phyloP scores from a whole-genome alignment of 2,888 invertebrate genomes.

The Ditula angustiorana region DNA sequence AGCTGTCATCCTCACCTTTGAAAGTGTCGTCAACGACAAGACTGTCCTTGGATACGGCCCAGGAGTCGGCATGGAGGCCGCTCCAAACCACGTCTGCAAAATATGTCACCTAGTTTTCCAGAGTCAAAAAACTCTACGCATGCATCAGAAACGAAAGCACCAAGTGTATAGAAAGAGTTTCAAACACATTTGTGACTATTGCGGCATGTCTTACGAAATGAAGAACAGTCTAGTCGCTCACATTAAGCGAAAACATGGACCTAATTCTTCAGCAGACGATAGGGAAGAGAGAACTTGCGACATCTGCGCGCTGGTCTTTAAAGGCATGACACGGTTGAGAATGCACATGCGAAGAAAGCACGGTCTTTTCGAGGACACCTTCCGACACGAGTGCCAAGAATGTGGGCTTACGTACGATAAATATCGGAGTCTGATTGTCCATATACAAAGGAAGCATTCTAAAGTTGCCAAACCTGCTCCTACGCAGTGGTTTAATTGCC shows the following conservation, averaged over 20 bases:
- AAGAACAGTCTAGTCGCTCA: conserved; percentile 76
- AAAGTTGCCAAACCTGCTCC: conserved; percentile 54
- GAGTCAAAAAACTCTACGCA: conserved; percentile 64
- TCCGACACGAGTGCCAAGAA: conserved; percentile 67
- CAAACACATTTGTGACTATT: conserved; percentile 70
- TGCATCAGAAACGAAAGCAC: conserved; percentile 75
- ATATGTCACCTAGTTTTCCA: conserved; percentile 77
- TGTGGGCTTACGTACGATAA: conserved; percentile 78
- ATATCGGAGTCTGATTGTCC: conserved; percentile 71
- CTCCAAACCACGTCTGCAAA: conserved; percentile 63
- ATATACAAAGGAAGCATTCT: conserved; percentile 71
- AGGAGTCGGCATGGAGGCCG: conserved; percentile 34
- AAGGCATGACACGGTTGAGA: conserved; percentile 68
- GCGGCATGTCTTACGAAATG: conserved; percentile 74
- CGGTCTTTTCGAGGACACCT: conserved; percentile 69
- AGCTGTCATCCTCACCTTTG: conserved; percentile 70
- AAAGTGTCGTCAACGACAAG: conserved; percentile 66
- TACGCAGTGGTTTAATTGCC: conserved; percentile 70
- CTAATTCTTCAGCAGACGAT: conserved; percentile 62
- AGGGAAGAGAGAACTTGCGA: conserved; percentile 70
- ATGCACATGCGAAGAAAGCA: conserved; percentile 80
- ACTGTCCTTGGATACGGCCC: conserved; percentile 46
- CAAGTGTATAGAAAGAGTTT: conserved; percentile 65
- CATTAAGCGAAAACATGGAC: conserved; percentile 74
- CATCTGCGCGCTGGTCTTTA: conserved; percentile 74